phyloP scores from a whole-genome alignment of 2,888 invertebrate species.

The Magallana nippona region DNA sequence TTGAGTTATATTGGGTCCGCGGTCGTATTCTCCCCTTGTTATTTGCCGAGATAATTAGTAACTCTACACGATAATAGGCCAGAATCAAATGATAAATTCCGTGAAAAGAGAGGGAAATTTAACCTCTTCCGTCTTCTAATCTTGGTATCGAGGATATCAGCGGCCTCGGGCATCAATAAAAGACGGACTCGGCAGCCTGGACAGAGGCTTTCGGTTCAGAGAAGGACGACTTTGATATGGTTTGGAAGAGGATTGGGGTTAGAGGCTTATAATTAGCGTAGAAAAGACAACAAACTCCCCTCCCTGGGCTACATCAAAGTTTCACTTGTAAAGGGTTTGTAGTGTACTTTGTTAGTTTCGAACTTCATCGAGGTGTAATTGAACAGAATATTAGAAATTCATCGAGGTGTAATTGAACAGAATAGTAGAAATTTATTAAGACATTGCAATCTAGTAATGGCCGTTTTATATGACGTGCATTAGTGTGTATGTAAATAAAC shows the following conservation, averaged over 20 bases:
- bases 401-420: too few species aligned
- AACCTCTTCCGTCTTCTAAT: constrained; percentile 9
- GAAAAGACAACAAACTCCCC: not conserved
- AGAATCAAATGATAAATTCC: constrained; percentile 4
- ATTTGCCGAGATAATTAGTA: constrained; percentile 13
- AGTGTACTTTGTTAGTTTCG: too few species aligned
- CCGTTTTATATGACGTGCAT: too few species aligned
- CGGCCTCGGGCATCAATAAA: not conserved
- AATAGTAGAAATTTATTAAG: too few species aligned
- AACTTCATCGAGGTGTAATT: too few species aligned
- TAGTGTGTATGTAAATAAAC: too few species aligned
- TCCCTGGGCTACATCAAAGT: too few species aligned
- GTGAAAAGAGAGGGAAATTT: constrained; percentile 1
- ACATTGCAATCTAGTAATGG: too few species aligned
- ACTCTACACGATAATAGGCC: constrained; percentile 5
- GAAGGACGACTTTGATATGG: not conserved
- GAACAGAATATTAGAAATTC: too few species aligned
- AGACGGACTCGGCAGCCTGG: not conserved
- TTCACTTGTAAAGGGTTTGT: too few species aligned
- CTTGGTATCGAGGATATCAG: not conserved
- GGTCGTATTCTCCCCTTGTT: not conserved
- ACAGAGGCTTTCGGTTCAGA: not conserved
- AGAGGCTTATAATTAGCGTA: not conserved
- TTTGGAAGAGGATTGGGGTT: not conserved
- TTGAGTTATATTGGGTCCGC: not conserved